A percentile compares a stretch with the other conserved stretches of the same genome.
phyloP scores from a whole-genome alignment of 2,113 vertebrate genomes.

The Nibea albiflora region DNA sequence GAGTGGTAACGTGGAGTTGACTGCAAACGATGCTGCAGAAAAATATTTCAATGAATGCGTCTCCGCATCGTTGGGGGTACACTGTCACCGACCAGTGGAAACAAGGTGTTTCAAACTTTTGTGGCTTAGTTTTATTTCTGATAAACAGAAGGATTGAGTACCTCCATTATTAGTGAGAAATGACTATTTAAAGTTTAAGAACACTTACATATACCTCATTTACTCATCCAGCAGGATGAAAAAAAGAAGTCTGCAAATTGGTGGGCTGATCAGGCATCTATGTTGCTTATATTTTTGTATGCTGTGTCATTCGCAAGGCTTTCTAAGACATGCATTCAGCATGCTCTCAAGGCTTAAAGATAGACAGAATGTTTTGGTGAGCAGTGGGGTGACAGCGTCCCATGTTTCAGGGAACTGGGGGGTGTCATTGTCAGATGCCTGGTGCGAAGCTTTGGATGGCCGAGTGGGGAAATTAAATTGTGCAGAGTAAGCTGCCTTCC shows the following conservation, averaged over 20 bases:
- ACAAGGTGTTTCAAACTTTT: not conserved
- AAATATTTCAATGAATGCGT: not conserved
- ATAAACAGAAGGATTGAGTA: not conserved
- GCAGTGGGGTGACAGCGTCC: not conserved
- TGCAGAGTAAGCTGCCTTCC: conserved; percentile 56
- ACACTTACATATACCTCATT: no score
- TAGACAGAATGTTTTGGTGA: not conserved
- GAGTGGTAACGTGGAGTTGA: not conserved
- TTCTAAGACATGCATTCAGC: not conserved
- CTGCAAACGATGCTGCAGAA: not conserved
- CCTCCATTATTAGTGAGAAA: no score
- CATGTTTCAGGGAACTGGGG: not conserved
- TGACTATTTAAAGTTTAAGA: no score
- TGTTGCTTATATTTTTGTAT: no score
- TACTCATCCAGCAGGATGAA: not conserved
- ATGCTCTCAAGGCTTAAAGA: not conserved
- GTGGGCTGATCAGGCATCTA: no score
- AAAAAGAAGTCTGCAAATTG: not conserved
- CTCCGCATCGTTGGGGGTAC: no score
- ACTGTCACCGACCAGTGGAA: not conserved
- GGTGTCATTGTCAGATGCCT: conserved; percentile 27
- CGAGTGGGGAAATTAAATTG: conserved; percentile 50
- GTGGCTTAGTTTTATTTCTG: not conserved
- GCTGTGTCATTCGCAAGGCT: no score
- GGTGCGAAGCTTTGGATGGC: conserved; percentile 31